phyloP scores from a whole-genome alignment of 2,888 invertebrate genomes.

The Apoda limacodes region DNA sequence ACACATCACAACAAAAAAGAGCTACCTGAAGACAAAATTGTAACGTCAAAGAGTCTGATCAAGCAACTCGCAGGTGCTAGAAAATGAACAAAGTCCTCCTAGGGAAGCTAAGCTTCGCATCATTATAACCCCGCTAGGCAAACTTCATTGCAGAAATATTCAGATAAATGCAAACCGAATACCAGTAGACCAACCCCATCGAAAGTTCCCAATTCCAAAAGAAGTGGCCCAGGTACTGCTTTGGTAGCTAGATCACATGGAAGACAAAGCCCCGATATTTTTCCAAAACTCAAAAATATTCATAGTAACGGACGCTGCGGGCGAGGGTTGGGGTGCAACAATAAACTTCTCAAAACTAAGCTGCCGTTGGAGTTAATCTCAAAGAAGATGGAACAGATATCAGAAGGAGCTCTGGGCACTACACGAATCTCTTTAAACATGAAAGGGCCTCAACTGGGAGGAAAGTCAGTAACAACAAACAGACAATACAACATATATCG shows the following conservation, averaged over 20 bases:
- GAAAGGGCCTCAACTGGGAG: conserved; percentile 3
- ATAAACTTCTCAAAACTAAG: conserved; percentile 8
- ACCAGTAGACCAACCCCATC: conserved; percentile 4
- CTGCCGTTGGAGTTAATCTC: conserved; percentile 7
- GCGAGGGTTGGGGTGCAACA: conserved; percentile 14
- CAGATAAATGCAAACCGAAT: conserved; percentile 6
- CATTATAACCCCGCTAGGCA: conserved; percentile 6
- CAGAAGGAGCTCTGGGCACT: conserved; percentile 10
- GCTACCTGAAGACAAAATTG: no score
- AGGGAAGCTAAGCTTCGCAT: conserved; percentile 11
- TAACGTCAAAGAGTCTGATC: no score
- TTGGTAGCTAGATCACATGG: conserved; percentile 6
- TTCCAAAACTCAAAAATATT: conserved; percentile 6
- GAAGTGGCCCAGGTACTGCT: background rate
- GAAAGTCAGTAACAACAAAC: conserved; percentile 14
- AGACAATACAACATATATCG: conserved; percentile 10
- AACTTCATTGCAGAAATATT: conserved; percentile 1
- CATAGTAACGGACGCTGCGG: conserved; percentile 14
- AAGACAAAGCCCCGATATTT: conserved; percentile 5
- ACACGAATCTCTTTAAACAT: background rate
- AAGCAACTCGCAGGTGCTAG: no score
- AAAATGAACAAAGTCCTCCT: conserved; percentile 5
- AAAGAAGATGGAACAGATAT: conserved; percentile 12
- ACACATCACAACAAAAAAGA: no score
- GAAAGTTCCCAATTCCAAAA: background rate